phyloP scores from a whole-genome alignment of 2,113 vertebrate genomes.

The Lamprologus callipterus region DNA sequence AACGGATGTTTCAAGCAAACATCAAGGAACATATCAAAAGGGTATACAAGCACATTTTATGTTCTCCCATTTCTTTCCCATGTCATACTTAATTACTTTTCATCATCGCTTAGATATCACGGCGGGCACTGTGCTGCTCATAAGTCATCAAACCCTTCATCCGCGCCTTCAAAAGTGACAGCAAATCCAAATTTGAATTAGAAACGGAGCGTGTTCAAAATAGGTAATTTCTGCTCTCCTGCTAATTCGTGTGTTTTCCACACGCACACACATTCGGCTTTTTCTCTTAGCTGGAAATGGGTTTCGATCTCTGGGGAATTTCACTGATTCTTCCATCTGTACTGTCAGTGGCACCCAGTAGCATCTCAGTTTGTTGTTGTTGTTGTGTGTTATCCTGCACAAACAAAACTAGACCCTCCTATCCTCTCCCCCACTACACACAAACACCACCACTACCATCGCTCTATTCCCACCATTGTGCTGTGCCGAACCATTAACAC shows the following conservation, averaged over 20 bases:
- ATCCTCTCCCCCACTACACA: neutral
- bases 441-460: neutral
- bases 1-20: constrained; percentile 46
- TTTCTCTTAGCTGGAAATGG: neutral
- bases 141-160: constrained; percentile 30
- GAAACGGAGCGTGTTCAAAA: neutral
- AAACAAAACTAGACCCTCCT: neutral
- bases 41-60: constrained; percentile 33
- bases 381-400: constrained; percentile 42
- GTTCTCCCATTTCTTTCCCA: neutral
- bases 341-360: constrained; percentile 42
- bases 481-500: constrained; percentile 26
- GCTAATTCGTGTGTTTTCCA: neutral
- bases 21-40: constrained; percentile 31
- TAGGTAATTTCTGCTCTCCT: neutral
- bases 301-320: constrained; percentile 55
- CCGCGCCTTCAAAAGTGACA: neutral
- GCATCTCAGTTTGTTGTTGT: constrained; percentile 55
- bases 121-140: neutral
- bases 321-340: constrained; percentile 70
- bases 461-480: constrained; percentile 25
- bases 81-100: neutral
- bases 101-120: neutral
- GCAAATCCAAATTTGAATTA: neutral
- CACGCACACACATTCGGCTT: neutral